Conservation (phyloP, 2,113 vertebrate genomes). For the Triplophysa rosa region DNA sequence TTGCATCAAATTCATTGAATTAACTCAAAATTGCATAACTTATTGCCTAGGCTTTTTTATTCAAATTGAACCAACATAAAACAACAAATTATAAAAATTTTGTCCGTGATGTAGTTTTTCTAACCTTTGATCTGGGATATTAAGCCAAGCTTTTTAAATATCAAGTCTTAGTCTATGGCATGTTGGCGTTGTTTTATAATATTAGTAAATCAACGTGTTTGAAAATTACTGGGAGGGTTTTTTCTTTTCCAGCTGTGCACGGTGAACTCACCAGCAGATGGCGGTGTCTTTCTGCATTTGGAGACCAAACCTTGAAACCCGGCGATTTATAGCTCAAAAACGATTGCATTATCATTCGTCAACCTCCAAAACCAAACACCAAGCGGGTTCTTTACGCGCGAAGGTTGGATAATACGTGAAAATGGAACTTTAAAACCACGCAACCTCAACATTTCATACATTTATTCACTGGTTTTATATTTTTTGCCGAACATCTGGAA, state of each 20-base stretch:
- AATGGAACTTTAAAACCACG: not conserved
- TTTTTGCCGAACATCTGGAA: not conserved
- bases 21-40: too few species aligned
- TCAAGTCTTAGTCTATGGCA: too few species aligned
- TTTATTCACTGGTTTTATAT: not conserved
- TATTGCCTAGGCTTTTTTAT: too few species aligned
- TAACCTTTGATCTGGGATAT: too few species aligned
- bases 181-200: not conserved
- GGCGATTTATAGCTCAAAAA: not conserved
- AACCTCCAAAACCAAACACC: constrained; percentile 17
- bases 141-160: too few species aligned
- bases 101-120: too few species aligned
- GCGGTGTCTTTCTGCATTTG: constrained; percentile 8
- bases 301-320: not conserved
- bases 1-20: too few species aligned
- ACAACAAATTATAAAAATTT: too few species aligned
- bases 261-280: constrained; percentile 22
- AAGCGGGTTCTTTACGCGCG: not conserved
- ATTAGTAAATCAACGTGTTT: not conserved
- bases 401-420: not conserved
- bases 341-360: not conserved
- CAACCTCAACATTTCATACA: not conserved
- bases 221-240: not conserved
- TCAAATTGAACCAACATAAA: too few species aligned
- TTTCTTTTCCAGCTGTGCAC: not conserved